Percentiles rank a stretch among this genome's conserved stretches.
These are phyloP conservation scores for Pseudochirops cupreus DNA, from an alignment of 2,797 vertebrate genomes.

Conservation along the genomic window DNA sequence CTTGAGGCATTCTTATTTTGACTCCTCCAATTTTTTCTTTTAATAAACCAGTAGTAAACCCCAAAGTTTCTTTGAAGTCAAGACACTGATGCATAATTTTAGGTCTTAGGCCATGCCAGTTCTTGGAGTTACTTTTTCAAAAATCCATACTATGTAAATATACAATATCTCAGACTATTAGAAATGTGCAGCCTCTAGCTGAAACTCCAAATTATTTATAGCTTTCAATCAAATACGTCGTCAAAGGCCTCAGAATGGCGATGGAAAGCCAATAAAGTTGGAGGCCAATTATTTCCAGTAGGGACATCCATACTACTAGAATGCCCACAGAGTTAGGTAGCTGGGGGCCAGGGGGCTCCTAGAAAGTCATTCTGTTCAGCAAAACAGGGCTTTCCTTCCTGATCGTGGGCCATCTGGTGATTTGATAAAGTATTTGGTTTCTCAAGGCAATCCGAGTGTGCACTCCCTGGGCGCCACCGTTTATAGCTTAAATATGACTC, in stretches of 20 bases:
- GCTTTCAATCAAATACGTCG: constrained; percentile 44
- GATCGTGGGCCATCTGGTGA: constrained; percentile 91
- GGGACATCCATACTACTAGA: constrained; percentile 46
- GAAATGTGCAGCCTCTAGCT: constrained; percentile 27
- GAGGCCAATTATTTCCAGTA: constrained; percentile 26
- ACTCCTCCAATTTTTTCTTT: constrained; percentile 40
- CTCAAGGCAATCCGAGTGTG: constrained; percentile 90
- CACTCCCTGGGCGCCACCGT: constrained; percentile 92
- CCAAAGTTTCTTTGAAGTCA: constrained; percentile 33
- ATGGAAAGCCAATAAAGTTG: background rate
- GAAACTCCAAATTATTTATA: constrained; percentile 34
- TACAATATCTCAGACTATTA: constrained; percentile 25
- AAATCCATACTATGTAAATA: constrained; percentile 41
- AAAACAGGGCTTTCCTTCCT: constrained; percentile 82
- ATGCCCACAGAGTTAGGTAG: constrained; percentile 28
- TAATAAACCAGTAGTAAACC: background rate
- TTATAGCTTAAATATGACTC: constrained; percentile 94
- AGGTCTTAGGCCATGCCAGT: constrained; percentile 12
- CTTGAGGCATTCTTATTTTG: background rate
- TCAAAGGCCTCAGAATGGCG: constrained; percentile 23
- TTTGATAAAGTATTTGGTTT: constrained; percentile 96
- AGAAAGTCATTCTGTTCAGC: constrained; percentile 73
- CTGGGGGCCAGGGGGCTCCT: constrained; percentile 14
- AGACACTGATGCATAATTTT: constrained; percentile 40
- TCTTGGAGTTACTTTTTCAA: constrained; percentile 18